phyloP scores from a whole-genome alignment of 2,113 vertebrate genomes.

The Sinocyclocheilus anshuiensis region DNA sequence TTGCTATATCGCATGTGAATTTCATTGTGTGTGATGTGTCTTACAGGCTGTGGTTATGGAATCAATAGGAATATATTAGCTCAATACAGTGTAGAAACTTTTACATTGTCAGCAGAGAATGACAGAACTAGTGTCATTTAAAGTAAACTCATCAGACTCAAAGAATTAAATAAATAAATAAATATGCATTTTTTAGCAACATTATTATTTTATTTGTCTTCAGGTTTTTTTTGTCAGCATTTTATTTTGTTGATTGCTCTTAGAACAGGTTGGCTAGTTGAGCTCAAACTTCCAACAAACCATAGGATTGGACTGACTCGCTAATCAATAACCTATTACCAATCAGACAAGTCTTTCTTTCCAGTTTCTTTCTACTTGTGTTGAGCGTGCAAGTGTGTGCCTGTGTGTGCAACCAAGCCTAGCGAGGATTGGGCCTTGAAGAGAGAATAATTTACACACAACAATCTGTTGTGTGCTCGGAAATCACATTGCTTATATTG shows the following conservation, averaged over 20 bases:
- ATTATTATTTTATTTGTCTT: background rate
- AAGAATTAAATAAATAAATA: background rate
- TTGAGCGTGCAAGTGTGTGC: background rate
- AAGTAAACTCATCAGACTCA: background rate
- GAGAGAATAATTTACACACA: conserved; percentile 11
- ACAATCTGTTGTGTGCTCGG: conserved; percentile 1
- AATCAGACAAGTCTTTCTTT: conserved; percentile 14
- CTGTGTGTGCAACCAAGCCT: background rate
- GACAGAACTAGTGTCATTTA: background rate
- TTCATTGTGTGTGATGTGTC: background rate
- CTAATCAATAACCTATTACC: conserved; percentile 34
- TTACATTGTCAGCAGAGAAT: conserved; percentile 12
- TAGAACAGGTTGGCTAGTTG: background rate
- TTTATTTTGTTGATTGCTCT: background rate
- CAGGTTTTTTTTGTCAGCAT: background rate
- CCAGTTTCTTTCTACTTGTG: background rate
- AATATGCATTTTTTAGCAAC: background rate
- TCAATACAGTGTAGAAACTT: background rate
- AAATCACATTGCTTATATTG: conserved; percentile 25
- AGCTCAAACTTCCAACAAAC: background rate
- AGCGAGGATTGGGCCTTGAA: background rate
- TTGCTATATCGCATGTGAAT: background rate
- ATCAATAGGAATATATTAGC: conserved; percentile 14
- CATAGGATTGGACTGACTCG: background rate
- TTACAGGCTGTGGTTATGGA: background rate